Evolutionary conservation across 1,140 invertebrate species (phyloP).

Genomic region (Trichonephila inaurata): DNA sequence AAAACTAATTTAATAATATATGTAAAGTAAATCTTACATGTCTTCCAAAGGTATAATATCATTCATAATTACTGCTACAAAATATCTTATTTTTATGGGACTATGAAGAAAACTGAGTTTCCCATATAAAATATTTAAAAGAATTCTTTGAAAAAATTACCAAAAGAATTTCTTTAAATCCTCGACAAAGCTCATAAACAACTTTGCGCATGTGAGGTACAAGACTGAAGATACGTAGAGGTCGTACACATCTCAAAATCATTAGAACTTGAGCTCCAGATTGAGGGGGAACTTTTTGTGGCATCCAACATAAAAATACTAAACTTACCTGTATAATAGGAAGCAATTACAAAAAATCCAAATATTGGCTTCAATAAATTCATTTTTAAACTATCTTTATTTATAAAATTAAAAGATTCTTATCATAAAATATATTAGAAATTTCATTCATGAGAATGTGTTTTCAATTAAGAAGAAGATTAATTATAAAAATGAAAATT

Average conservation of each 20-base stretch:
- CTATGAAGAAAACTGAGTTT: too few relatives aligned
- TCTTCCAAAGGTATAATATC: too few relatives aligned
- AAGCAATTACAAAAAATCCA: neutral
- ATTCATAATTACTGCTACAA: too few relatives aligned
- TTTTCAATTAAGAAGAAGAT: too few relatives aligned
- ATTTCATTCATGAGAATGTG: too few relatives aligned
- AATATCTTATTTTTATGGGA: too few relatives aligned
- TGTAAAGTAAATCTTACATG: too few relatives aligned
- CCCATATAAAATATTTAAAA: slow-evolving; percentile 75
- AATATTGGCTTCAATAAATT: neutral
- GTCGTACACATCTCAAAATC: slow-evolving; percentile 97
- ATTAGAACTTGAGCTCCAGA: slow-evolving; percentile 96
- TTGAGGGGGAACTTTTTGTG: slow-evolving; percentile 88
- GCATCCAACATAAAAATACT: slow-evolving; percentile 98
- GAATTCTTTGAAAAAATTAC: slow-evolving; percentile 82
- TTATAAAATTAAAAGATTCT: too few relatives aligned
- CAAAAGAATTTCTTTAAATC: slow-evolving; percentile 99
- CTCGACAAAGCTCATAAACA: slow-evolving; percentile 97
- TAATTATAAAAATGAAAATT: too few relatives aligned
- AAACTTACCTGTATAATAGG: slow-evolving; percentile 89
- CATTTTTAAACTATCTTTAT: neutral
- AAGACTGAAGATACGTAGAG: slow-evolving; percentile 97
- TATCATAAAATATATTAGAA: too few relatives aligned
- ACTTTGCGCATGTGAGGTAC: slow-evolving; percentile 99
- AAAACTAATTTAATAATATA: too few relatives aligned